Conservation (phyloP, 1,140 invertebrate species). For the Drosophila virilis region DNA sequence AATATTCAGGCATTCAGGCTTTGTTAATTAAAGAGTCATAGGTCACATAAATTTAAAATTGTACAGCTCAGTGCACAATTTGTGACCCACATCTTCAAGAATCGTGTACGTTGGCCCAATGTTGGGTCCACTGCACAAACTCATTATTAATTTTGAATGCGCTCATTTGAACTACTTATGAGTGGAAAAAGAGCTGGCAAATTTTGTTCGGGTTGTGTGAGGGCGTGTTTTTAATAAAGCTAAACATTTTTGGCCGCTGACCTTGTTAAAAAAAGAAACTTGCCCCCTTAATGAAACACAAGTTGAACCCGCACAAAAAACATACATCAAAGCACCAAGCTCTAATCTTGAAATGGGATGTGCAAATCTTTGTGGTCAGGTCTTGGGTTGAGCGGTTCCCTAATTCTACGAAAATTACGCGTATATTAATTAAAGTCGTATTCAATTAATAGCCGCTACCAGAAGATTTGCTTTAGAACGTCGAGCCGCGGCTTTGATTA, state of each 20-base stretch:
- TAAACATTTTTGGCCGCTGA: background rate
- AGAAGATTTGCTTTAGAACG: constrained; percentile 36
- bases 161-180: constrained; percentile 1
- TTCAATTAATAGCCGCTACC: constrained; percentile 63
- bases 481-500: constrained; percentile 58
- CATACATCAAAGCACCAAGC: constrained; percentile 57
- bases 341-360: constrained; percentile 46
- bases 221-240: background rate
- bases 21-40: constrained; percentile 15
- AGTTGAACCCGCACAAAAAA: constrained; percentile 26
- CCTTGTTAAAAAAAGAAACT: background rate
- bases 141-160: constrained; percentile 19
- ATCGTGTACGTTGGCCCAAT: background rate
- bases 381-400: constrained; percentile 3
- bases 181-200: background rate
- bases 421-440: constrained; percentile 66
- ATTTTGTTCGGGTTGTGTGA: background rate
- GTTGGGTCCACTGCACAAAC: constrained; percentile 1
- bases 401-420: constrained; percentile 2
- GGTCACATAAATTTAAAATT: constrained; percentile 66
- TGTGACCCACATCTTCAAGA: background rate
- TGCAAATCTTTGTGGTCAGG: constrained; percentile 17
- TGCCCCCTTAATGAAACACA: constrained; percentile 17
- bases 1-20: constrained; percentile 1
- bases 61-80: constrained; percentile 66